phyloP scores from a whole-genome alignment of 92 coral and sea anemone genomes.

The Diadumene lineata region DNA sequence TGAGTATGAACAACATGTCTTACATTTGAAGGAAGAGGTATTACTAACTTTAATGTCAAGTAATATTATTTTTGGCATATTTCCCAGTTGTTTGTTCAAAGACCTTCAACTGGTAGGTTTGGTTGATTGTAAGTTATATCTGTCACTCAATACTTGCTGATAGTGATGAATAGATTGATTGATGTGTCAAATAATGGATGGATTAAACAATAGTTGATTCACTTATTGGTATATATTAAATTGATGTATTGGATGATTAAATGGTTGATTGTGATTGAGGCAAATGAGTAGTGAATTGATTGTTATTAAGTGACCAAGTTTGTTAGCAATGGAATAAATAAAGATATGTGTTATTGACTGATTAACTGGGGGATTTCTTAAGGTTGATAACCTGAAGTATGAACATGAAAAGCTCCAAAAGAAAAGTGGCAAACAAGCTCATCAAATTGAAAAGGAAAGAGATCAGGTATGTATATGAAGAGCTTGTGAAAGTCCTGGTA shows the following conservation, averaged over 20 bases:
- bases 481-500: no score
- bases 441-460: slow-evolving; percentile 82
- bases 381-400: slow-evolving; percentile 89
- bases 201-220: background rate
- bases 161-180: background rate
- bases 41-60: no score
- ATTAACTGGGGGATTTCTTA: background rate
- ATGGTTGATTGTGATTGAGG: background rate
- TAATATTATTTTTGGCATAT: no score
- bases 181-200: background rate
- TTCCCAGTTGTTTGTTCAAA: no score
- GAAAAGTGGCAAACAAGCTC: slow-evolving; percentile 71
- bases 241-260: background rate
- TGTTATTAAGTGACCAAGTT: no score
- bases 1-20: slow-evolving; percentile 89
- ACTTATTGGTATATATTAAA: background rate
- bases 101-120: no score
- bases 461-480: slow-evolving; percentile 94
- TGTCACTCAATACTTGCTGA: no score
- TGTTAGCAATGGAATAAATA: background rate
- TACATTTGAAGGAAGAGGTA: slow-evolving; percentile 90
- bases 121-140: no score
- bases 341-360: background rate
- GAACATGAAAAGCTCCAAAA: slow-evolving; percentile 94
- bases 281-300: background rate